Evolutionary conservation across 1,140 invertebrate genomes (phyloP).

Genomic region (Littorina saxatilis): DNA sequence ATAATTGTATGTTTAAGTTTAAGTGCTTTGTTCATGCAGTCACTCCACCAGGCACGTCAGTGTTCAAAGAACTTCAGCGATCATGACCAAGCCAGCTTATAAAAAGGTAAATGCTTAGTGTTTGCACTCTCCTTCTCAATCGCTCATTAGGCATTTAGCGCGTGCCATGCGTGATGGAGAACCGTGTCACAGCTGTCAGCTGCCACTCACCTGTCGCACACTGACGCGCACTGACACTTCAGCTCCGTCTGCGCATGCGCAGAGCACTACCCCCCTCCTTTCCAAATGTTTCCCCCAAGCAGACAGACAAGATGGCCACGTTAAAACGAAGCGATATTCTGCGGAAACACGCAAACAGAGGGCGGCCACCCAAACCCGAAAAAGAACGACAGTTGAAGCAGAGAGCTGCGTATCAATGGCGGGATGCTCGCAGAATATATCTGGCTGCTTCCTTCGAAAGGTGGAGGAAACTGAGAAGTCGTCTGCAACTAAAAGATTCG

Average conservation of each 20-base stretch:
- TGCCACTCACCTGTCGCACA: conserved; percentile 30
- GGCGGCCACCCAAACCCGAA: conserved; percentile 44
- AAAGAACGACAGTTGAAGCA: conserved; percentile 49
- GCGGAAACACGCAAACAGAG: conserved; percentile 39
- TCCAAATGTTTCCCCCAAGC: background rate
- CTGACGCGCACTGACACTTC: conserved; percentile 31
- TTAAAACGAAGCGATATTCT: conserved; percentile 46
- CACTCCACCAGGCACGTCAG: no score
- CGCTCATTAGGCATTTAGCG: background rate
- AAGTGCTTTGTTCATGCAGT: no score
- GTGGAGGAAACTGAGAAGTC: conserved; percentile 47
- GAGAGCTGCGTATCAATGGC: conserved; percentile 48
- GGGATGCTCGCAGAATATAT: conserved; percentile 49
- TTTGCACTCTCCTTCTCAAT: background rate
- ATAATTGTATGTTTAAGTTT: no score
- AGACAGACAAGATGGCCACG: conserved; percentile 51
- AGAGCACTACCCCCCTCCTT: background rate
- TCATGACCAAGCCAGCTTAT: no score
- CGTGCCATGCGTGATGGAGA: conserved; percentile 7
- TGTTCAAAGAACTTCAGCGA: no score
- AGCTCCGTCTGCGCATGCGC: conserved; percentile 27
- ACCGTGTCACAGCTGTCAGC: conserved; percentile 29
- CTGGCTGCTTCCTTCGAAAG: conserved; percentile 51
- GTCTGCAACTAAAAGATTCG: conserved; percentile 52
- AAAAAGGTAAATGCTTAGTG: no score